Base-by-base conservation (phyloP, 2,888 invertebrate genomes). In the Amphipoea oculea region DNA sequence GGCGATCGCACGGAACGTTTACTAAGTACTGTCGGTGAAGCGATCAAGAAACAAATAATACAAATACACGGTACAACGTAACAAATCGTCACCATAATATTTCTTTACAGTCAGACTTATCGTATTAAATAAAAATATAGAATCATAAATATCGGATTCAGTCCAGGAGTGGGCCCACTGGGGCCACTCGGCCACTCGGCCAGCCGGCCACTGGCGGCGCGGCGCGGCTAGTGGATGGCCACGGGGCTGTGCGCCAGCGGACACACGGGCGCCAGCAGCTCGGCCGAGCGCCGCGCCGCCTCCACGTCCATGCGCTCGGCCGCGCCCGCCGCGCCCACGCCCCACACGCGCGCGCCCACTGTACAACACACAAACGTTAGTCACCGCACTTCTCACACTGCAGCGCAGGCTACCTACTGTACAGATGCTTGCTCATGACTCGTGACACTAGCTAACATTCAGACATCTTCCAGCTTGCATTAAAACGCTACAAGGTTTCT, bases 221-320 rank as follows among this genome's bases (percentile, higher is more conserved):
- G 45, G 4, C 45, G 0, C 3, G 12, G 74, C 95, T 96, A 97
- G 96, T 99, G 99, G 95, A 99, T 99, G 95, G 98, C 99, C 93
- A 99, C 99, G 92, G 99, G 99, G 97, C 98, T 98, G 97, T 99
- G 99, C 96, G 98, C 98, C 94, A 99, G 98, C 89, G 92, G 90
- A 89, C 99, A 99, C 90, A 99, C 99, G 87, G 95, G 98, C 91
- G 91, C 98, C 92, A 99, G 98, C 98, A 99, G 98, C 89, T 97
- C 96, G 89, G 96, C 97, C 85, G 94, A 94, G 90, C 96, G 96
- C 70, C 96, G 94, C 87, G 93, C 95, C 80, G 91, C 93, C 91
- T 96, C 96, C 88, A 96, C 96, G 84, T 96, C 96, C 97, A 98
- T 99, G 91, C 99, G 98, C 98, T 98, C 99, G 74, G 79, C 83